phyloP scores from a whole-genome alignment of 2,888 invertebrate genomes.

The Torymus auratus region DNA sequence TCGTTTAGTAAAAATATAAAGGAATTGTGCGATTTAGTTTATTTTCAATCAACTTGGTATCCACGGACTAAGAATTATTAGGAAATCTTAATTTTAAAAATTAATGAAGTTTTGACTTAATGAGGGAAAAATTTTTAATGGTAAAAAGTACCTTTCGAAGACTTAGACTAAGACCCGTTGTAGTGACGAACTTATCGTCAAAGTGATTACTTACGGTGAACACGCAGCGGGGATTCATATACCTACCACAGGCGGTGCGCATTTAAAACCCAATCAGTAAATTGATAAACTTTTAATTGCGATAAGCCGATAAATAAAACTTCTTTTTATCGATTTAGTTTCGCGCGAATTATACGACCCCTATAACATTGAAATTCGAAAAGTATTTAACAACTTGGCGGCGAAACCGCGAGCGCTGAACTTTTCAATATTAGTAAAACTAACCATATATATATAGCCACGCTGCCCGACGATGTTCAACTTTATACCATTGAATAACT shows the following conservation, averaged over 20 bases:
- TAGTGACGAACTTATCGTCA: too few relatives aligned
- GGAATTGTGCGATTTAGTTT: too few relatives aligned
- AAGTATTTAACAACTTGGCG: constrained; percentile 17
- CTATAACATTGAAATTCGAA: not conserved
- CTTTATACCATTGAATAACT: constrained; percentile 28
- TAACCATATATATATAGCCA: not conserved
- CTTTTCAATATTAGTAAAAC: constrained; percentile 36
- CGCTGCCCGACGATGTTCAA: constrained; percentile 1
- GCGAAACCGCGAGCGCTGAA: not conserved
- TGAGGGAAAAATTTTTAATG: too few relatives aligned
- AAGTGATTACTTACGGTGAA: too few relatives aligned
- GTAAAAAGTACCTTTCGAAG: too few relatives aligned
- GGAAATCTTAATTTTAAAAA: too few relatives aligned
- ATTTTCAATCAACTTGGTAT: too few relatives aligned
- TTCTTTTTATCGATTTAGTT: not conserved
- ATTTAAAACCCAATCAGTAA: not conserved
- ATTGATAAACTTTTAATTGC: constrained; percentile 15
- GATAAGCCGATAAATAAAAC: not conserved
- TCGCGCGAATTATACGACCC: not conserved
- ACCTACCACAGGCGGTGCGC: not conserved
- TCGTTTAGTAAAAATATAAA: too few relatives aligned
- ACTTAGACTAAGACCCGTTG: too few relatives aligned
- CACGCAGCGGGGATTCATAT: not conserved
- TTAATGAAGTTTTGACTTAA: too few relatives aligned
- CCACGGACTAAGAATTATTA: too few relatives aligned